Base-by-base conservation (phyloP, 2,797 vertebrate genomes). In the Kryptolebias ocellatus region DNA sequence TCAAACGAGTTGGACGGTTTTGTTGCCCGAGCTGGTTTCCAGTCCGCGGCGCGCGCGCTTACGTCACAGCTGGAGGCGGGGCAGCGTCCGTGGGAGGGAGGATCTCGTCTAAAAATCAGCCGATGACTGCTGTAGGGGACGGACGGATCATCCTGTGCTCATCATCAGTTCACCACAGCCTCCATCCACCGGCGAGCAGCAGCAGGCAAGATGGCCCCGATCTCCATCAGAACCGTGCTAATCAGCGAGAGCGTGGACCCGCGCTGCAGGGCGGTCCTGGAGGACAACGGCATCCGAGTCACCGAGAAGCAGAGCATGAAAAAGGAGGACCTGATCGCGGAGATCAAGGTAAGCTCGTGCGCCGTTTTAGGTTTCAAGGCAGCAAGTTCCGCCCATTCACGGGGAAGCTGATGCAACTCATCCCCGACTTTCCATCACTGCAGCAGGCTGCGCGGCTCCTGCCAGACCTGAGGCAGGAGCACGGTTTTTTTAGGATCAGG, bases 231-330 rank as follows among this genome's bases (percentile, higher is more conserved):
- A 67, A 93, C 90, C 8, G 91, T 98, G 62, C 80, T 98, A 56
- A 96, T 98, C 87, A 98, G 96, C 64, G 97, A 98, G 42, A 95
- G 93, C 61, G 94, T 98, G n/a, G 96, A 98, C 83, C 95, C 95
- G 0, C 94, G 95, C 80, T 98, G 97, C 85, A 91, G 86, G 85
- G 66, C 86, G 63, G 95, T 98, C 55, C 82, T 98, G 87, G 92
- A 95, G 74, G 94, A 95, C 67, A 95, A 94, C 60, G 96, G 95
- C 70, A 93, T 98, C 83, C 90, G 81, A 52, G 97, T 97, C 20
- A 95, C 93, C 46, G 96, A 98, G 80, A 96, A 93, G 55, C 93
- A 87, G 16, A 94, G 91, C 10, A 93, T 98, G 92, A 95, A 78
- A 73, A 92, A 91, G 62, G 95, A 96, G 60, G 95, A 97, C 61